Conservation (phyloP, 2,797 vertebrate species). For the Loriculus beryllinus region DNA sequence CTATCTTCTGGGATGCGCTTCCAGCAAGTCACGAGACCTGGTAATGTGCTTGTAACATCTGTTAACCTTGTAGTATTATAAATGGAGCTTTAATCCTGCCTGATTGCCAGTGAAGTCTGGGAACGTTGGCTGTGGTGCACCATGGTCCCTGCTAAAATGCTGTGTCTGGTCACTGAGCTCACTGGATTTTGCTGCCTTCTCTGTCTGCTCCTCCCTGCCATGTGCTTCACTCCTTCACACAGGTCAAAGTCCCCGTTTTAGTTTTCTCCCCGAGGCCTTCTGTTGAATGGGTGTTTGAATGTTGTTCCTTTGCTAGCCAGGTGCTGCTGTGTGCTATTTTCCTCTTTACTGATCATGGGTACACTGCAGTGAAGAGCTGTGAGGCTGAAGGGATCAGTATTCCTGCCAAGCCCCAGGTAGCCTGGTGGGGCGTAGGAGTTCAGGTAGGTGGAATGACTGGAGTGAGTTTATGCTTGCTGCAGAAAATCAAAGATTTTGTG, state of each 20-base stretch:
- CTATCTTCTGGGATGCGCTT: constrained; percentile 4
- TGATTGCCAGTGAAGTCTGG: not conserved
- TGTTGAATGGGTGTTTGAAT: not conserved
- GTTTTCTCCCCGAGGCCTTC: not conserved
- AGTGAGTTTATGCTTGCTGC: not conserved
- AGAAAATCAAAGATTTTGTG: not conserved
- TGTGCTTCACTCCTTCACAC: not conserved
- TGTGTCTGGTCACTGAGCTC: not conserved
- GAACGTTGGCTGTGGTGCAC: not conserved
- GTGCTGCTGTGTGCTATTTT: not conserved
- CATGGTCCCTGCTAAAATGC: not conserved
- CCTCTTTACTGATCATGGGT: not conserved
- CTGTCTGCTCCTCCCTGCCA: not conserved
- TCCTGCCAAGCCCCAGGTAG: not conserved
- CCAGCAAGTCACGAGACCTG: constrained; percentile 27
- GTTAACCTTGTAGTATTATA: constrained; percentile 37
- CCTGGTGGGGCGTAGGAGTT: not conserved
- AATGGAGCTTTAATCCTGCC: constrained; percentile 3
- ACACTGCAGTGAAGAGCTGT: not conserved
- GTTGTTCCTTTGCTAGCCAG: not conserved
- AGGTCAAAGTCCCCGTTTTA: not conserved
- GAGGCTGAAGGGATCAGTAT: not conserved
- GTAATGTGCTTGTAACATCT: not conserved
- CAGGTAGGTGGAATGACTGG: not conserved
- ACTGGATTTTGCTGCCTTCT: not conserved